Evolutionary conservation across 2,888 invertebrate genomes (phyloP).

Genomic region (Odontocerum albicorne): DNA sequence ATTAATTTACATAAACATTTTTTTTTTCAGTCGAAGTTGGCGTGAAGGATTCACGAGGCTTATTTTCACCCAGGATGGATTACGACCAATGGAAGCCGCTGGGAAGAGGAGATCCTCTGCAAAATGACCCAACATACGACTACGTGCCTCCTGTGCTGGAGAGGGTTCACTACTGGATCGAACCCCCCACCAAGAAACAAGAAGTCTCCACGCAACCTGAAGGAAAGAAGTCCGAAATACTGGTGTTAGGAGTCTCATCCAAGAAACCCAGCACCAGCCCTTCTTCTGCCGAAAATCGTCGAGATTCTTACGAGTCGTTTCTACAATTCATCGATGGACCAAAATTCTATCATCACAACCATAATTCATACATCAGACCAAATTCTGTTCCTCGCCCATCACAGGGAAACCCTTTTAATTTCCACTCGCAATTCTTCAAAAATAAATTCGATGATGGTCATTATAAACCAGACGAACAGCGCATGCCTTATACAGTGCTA

Average conservation of each 20-base stretch:
- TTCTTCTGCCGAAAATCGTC: constrained; percentile 42
- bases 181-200: constrained; percentile 60
- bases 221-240: constrained; percentile 64
- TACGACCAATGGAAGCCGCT: constrained; percentile 86
- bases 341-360: constrained; percentile 45
- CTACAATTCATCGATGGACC: constrained; percentile 54
- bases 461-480: constrained; percentile 56
- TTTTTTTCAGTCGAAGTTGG: constrained; percentile 38
- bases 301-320: constrained; percentile 47
- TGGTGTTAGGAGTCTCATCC: constrained; percentile 69
- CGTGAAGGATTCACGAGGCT: constrained; percentile 42
- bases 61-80: constrained; percentile 76
- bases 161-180: constrained; percentile 79
- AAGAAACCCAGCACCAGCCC: constrained; percentile 63
- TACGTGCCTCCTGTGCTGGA: constrained; percentile 82
- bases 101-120: constrained; percentile 78
- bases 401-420: constrained; percentile 46
- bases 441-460: constrained; percentile 55
- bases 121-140: constrained; percentile 83
- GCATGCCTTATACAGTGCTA: constrained; percentile 65
- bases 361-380: constrained; percentile 43
- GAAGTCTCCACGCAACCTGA: constrained; percentile 56
- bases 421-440: constrained; percentile 36
- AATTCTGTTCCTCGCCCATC: constrained; percentile 45
- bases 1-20: too few relatives aligned